Conservation (phyloP, 2,113 vertebrate species). For the Pavo muticus region DNA sequence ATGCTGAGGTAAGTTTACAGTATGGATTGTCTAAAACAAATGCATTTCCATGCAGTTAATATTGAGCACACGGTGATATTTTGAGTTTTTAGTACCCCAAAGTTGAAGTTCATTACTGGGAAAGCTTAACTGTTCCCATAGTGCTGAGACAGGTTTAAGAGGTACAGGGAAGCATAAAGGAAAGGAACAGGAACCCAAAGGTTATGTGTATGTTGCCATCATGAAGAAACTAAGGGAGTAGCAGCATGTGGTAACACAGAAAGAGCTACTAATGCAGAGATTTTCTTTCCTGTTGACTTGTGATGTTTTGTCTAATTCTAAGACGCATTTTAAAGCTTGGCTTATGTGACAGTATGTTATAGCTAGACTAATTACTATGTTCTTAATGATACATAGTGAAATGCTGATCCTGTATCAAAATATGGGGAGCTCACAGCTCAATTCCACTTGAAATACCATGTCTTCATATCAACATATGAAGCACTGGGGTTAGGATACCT, state of each 20-base stretch:
- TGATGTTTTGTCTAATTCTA: not conserved
- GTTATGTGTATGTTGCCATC: not conserved
- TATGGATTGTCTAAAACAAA: not conserved
- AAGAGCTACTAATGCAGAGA: not conserved
- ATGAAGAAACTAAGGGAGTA: not conserved
- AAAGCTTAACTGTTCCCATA: not conserved
- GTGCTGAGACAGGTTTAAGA: not conserved
- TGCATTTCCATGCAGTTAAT: not conserved
- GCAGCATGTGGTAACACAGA: not conserved
- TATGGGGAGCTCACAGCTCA: not conserved
- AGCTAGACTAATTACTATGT: not conserved
- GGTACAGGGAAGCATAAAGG: not conserved
- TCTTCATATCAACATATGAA: not conserved
- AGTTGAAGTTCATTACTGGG: not conserved
- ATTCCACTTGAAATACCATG: not conserved
- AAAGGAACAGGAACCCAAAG: not conserved
- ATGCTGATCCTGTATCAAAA: not conserved
- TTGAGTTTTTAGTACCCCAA: not conserved
- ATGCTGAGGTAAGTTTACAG: not conserved
- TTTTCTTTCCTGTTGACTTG: fast-evolving
- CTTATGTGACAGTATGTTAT: not conserved
- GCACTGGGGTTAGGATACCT: not conserved
- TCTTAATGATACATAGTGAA: not conserved
- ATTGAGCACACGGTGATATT: not conserved
- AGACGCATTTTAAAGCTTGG: not conserved